Base-by-base conservation (phyloP, 2,888 invertebrate genomes). In the Drosophila dives region DNA sequence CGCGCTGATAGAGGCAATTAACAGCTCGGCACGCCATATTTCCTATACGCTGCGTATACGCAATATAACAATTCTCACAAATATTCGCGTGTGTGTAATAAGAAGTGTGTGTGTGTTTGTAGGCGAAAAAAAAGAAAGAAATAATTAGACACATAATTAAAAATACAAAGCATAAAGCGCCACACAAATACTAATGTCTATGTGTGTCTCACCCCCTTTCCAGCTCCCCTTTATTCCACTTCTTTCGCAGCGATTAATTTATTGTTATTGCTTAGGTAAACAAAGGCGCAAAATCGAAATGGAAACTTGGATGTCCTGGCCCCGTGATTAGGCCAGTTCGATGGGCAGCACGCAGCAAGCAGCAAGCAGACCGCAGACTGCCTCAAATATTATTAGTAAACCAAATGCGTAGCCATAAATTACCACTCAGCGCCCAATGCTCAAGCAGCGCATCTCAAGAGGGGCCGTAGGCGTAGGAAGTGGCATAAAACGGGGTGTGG, bases 211-310 rank as follows among this genome's bases (percentile, higher is more conserved):
- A 3, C 17, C 23, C 17, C 17, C 17, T 2, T 34, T 20, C 32
- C 20, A 45, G 20, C 49, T 33, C 12, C 51, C 20, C 5, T 45
- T 17, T 17, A 23, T 17, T 12, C 29, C 54, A 15, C 23, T 5
- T 42, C 33, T 49, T 42, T 23, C 60, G 45, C 64, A 20, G 10
- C 86, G 86, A 90, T 90, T 90, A 86, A 86, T 86, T 86, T 86
- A 86, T 86, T 79, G 90, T 90, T 90, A 86, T 86, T 88, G 89
- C 86, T 86, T 83, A 88, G 86, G 90, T 85, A 86, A 90, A 90
- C 86, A 86, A 83, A 86, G 81, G 75, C 72, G 50, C 67, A 68
- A 65, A 80, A 87, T 87, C 77, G 82, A 82, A 84, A 65, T 51
- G n/a, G 26, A 49, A 55, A 66, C 58, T 33, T 12, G 55, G 59